Evolutionary conservation across 2,888 invertebrate genomes (phyloP), one percentile per base, ranked within the genome.

Genomic region (Drosophila cognata): DNA sequence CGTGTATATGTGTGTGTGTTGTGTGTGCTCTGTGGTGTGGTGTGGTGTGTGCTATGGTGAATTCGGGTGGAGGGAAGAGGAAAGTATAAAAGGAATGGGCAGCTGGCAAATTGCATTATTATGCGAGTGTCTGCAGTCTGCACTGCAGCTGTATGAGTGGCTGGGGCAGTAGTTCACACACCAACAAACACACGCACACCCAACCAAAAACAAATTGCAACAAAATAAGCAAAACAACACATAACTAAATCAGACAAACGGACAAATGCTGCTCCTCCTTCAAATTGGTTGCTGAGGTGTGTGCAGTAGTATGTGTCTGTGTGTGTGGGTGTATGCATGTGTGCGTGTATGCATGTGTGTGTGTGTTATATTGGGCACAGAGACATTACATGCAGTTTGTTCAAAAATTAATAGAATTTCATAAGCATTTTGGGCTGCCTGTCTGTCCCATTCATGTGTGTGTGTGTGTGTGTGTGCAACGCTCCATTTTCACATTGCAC

Each of bases 101-200:
- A 88, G 89, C 82, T 84, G 90, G 90, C 91, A 91, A 91, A 91
- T 92, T 91, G 91, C 90, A 91, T 92, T 91, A 91, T 92, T 91
- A 91, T 90, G 90, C 91, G 86, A 91, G 90, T 92, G 91, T 91
- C 92, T 91, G 91, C 91, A 92, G 90, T 90, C 91, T 91, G 90
- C 83, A 91, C 77, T 89, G 79, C 85, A 85, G 84, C 70, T 82
- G 77, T 72, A 48, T 67, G 48, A 55, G 33, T 50, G 43, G 58
- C 59, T 55, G 57, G 56, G 56, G 57, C 55, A 60, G 51, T 21
- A 52, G 63, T 52, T 60, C 59, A 64, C 53, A 33, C 52, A 33
- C 7, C n/a, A n/a, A 33, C 53, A 33, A 8, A 16, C 16, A 18
- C 11, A 33, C 21, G 35, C 21, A 46, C 64, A 43, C n/a, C 6